Conservation (phyloP, 2,888 invertebrate species). For the Sisyra terminalis region DNA sequence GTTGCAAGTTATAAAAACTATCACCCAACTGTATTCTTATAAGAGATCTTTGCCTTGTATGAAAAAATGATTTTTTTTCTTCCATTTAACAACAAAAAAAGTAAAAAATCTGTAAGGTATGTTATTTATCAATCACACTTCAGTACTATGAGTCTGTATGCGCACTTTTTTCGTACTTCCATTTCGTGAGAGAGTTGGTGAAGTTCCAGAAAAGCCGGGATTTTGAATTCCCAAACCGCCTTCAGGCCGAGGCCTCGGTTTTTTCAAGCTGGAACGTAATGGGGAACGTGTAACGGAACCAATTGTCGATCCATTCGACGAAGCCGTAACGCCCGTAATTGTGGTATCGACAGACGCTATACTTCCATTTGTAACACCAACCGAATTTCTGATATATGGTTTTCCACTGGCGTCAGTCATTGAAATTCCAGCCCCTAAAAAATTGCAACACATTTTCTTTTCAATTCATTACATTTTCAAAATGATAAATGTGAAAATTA, state of each 20-base stretch:
- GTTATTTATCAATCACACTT: conserved; percentile 42
- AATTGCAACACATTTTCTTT: neutral
- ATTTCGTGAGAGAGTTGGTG: conserved; percentile 67
- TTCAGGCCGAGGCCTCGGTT: conserved; percentile 46
- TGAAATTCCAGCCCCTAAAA: conserved; percentile 43
- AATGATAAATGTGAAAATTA: too few species aligned
- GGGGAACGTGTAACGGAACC: conserved; percentile 40
- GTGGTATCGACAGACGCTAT: conserved; percentile 57
- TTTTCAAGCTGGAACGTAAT: conserved; percentile 67
- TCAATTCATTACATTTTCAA: too few species aligned
- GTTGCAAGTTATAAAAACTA: too few species aligned
- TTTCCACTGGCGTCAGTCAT: conserved; percentile 80
- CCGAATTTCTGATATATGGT: conserved; percentile 49
- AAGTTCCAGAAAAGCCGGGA: conserved; percentile 69
- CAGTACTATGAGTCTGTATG: conserved; percentile 83
- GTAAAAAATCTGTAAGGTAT: neutral
- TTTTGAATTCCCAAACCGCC: conserved; percentile 71
- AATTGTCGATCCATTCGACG: conserved; percentile 31
- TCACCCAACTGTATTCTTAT: too few species aligned
- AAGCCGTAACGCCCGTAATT: conserved; percentile 39
- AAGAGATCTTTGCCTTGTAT: too few species aligned
- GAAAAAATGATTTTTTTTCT: neutral
- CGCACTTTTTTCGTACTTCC: conserved; percentile 83
- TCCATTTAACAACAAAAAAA: neutral
- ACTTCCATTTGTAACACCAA: conserved; percentile 34